Conservation (phyloP, 1,140 invertebrate species). For the Myzus persicae region DNA sequence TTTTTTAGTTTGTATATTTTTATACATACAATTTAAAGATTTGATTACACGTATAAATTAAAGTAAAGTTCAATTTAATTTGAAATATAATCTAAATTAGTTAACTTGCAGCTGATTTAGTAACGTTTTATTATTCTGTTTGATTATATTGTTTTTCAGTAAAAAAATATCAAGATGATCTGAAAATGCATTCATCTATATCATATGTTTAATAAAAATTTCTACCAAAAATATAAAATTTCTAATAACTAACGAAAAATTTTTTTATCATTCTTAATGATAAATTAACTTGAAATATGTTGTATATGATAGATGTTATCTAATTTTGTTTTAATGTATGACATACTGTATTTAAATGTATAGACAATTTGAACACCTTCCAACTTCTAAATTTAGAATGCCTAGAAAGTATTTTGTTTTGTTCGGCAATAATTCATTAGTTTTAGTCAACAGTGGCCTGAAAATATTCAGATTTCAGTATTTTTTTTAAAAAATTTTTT, state of each 20-base stretch:
- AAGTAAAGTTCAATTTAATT: neutral
- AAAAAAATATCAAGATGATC: neutral
- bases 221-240: neutral
- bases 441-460: slow-evolving; percentile 42
- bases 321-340: slow-evolving; percentile 13
- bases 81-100: neutral
- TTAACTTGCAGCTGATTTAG: neutral
- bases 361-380: slow-evolving; percentile 49
- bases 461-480: slow-evolving; percentile 4
- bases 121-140: neutral
- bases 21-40: neutral
- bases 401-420: slow-evolving; percentile 57
- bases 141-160: neutral
- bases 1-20: neutral
- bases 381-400: slow-evolving; percentile 55
- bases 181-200: neutral
- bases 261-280: neutral
- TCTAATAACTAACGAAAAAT: neutral
- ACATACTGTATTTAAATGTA: slow-evolving; percentile 36
- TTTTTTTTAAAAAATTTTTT: slow-evolving; percentile 61
- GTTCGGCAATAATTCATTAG: slow-evolving; percentile 53
- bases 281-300: neutral
- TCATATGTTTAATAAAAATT: neutral
- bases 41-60: neutral
- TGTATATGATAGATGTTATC: neutral